These are phyloP conservation scores for Apodemia arnacis DNA, from an alignment of 2,888 invertebrate genomes.

Conservation along the genomic window DNA sequence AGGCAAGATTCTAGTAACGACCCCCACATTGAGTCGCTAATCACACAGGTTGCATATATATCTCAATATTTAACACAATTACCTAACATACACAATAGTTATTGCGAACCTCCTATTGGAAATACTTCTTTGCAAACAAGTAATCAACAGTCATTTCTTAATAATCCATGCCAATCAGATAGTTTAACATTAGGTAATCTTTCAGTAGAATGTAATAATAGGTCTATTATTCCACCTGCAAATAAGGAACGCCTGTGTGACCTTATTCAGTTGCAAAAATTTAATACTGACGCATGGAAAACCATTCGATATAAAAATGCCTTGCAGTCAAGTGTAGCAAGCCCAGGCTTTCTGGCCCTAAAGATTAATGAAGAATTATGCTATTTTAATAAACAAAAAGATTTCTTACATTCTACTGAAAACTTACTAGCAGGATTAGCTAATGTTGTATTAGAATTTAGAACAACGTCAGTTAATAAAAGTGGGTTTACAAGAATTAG, in stretches of 20 bases:
- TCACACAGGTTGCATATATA: not conserved
- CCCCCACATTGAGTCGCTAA: not conserved
- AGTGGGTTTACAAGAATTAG: slow-evolving; percentile 12
- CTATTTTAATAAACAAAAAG: slow-evolving; percentile 15
- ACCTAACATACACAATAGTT: no score
- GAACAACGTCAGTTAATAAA: slow-evolving; percentile 20
- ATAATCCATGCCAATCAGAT: not conserved
- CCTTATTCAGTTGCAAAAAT: not conserved
- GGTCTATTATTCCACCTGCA: not conserved
- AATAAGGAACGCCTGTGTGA: not conserved
- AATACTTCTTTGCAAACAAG: not conserved
- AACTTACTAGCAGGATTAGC: slow-evolving; percentile 18
- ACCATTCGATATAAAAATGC: slow-evolving; percentile 21
- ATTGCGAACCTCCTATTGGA: not conserved
- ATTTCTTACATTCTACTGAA: slow-evolving; percentile 19
- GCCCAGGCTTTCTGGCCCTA: slow-evolving; percentile 15
- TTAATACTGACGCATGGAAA: slow-evolving; percentile 25
- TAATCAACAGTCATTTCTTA: not conserved
- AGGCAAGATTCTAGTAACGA: not conserved
- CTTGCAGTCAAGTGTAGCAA: not conserved
- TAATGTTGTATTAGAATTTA: slow-evolving; percentile 11
- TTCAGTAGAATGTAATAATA: not conserved
- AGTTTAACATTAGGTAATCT: not conserved
- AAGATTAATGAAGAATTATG: slow-evolving; percentile 29
- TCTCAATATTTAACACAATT: not conserved